Base-by-base conservation (phyloP, 2,797 vertebrate species). In the Enteromius argenteus region DNA sequence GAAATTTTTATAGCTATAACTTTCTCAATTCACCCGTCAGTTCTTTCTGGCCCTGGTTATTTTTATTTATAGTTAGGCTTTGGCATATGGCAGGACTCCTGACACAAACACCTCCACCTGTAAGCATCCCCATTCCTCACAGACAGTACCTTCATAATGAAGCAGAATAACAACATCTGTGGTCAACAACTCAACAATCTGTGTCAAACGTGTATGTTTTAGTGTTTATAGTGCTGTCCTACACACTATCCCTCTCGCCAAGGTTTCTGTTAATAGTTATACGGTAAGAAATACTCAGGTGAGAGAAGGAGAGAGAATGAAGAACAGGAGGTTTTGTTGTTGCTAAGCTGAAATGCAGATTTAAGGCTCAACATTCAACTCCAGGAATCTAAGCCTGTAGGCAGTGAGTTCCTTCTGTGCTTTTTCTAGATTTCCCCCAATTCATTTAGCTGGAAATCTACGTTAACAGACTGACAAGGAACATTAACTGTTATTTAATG, bases 171-270 rank as follows among this genome's bases (percentile, higher is more conserved):
- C 58, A 64, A 23, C 67, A 39, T 42, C 67, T 42, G 35, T 39
- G 3, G 37, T 69, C 17, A 35, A 42, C 68, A 44, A 2, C 62
- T 66, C 62, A 66, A 19, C 15, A 7, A 37, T 35, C 51, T 15
- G 4, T 76, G 53, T 58, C 74, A 76, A 60, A 76, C 23, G 32
- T 87, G 62, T 84, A 77, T 83, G 71, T n/a, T 74, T 87, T 84
- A 60, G 53, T 76, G 35, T 58, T 58, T 76, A 58, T 74, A 37
- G 30, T 37, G 72, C 53, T 58, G 37, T 58, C 35, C 27, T 73
- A 46, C 51, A 27, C 84, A 75, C 19, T n/a, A 60, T 19, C 23
- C 10, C 19, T 64, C 72, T 27, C 68, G 11, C 68, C 19, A 44
- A 17, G 37, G 5, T 23, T 13, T 23, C 13, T 17, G 73, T 46